phyloP scores from a whole-genome alignment of 2,797 vertebrate genomes.

The Muscicapa comitata region DNA sequence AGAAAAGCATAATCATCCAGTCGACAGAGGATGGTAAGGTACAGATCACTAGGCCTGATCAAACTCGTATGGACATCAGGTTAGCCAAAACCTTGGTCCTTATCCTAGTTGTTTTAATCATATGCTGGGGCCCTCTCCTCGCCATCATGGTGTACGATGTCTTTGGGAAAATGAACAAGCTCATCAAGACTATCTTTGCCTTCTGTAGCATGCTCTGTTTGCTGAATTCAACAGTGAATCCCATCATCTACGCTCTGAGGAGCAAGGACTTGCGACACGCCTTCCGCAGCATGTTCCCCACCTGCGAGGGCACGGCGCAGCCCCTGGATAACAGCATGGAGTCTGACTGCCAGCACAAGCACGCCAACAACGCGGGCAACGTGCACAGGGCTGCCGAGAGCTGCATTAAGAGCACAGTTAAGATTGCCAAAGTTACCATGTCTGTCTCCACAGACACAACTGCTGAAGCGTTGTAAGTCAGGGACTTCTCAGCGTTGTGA shows the following conservation, averaged over 20 bases:
- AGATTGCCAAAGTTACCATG: conserved; percentile 99
- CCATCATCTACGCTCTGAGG: conserved; percentile 97
- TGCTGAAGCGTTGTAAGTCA: conserved; percentile 88
- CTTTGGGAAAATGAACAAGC: conserved; percentile 97
- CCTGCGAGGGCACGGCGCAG: conserved; percentile 87
- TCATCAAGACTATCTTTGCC: conserved; percentile 96
- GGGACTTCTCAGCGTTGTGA: conserved; percentile 12
- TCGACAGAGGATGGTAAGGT: conserved; percentile 95
- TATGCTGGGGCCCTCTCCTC: conserved; percentile 97
- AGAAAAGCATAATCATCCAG: conserved; percentile 96
- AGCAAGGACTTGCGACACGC: conserved; percentile 97
- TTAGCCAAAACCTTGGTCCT: conserved; percentile 98
- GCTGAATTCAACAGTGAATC: conserved; percentile 98
- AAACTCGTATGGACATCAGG: conserved; percentile 98
- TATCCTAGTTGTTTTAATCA: conserved; percentile 95
- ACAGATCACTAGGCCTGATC: conserved; percentile 91
- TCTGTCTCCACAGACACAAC: conserved; percentile 99
- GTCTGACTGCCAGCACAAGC: conserved; percentile 95
- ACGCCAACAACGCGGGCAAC: conserved; percentile 83
- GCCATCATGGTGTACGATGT: conserved; percentile 99
- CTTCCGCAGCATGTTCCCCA: conserved; percentile 92
- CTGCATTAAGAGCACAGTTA: conserved; percentile 99
- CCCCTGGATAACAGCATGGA: conserved; percentile 98
- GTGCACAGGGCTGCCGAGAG: conserved; percentile 94
- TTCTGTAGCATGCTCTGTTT: conserved; percentile 99